phyloP scores from a whole-genome alignment of 92 coral and sea anemone genomes.

The Siderastrea radians region DNA sequence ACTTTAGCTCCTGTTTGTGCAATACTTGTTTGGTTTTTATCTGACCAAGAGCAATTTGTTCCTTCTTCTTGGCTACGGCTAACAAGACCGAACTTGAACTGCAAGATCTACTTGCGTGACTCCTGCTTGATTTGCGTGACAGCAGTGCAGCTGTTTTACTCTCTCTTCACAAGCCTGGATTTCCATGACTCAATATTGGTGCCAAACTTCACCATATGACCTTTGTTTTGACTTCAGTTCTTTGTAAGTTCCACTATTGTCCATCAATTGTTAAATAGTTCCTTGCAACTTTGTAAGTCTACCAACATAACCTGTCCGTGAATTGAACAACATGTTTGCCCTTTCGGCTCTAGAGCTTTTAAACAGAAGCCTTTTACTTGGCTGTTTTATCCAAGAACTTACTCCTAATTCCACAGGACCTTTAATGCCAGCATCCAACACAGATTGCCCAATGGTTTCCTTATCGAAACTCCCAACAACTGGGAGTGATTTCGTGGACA shows the following conservation, averaged over 20 bases:
- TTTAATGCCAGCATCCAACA: not conserved
- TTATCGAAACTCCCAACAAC: not conserved
- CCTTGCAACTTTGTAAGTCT: constrained; percentile 11
- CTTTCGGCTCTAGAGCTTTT: constrained; percentile 10
- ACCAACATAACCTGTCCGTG: constrained; percentile 25
- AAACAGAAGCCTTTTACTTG: not conserved
- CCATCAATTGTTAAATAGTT: constrained; percentile 22
- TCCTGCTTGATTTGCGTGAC: not conserved
- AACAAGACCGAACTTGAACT: constrained; percentile 7
- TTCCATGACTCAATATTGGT: constrained; percentile 28
- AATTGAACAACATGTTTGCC: constrained; percentile 2
- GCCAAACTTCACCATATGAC: constrained; percentile 30
- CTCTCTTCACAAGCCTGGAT: not conserved
- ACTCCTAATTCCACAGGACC: not conserved
- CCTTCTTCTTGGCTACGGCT: constrained; percentile 5
- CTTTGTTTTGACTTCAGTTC: constrained; percentile 1
- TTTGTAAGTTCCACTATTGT: constrained; percentile 8
- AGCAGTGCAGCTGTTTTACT: not conserved
- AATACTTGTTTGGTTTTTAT: constrained; percentile 7
- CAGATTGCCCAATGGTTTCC: not conserved
- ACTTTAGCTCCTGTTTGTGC: not conserved
- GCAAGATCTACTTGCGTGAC: not conserved
- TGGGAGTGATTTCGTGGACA: not conserved
- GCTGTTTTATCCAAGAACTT: not conserved
- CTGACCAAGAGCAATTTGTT: constrained; percentile 12